Evolutionary conservation across 1,140 invertebrate genomes (phyloP), one percentile per base, ranked within the genome.

Genomic region (Eubasilissa regina): DNA sequence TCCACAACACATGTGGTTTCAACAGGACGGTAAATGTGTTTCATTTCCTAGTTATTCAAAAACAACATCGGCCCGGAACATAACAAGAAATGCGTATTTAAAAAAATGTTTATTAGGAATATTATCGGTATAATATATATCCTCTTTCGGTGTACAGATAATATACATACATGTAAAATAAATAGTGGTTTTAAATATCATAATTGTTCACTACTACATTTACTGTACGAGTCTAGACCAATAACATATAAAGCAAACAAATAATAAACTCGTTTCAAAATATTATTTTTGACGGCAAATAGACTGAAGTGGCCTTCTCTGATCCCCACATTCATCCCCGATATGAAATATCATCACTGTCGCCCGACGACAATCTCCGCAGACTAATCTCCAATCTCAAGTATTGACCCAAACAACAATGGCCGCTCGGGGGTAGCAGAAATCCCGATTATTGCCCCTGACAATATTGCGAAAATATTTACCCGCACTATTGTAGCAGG

Each of bases 401-500:
- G 70, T 74, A 74, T 56, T 56, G 70, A 55, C 70, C 70, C 48
- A n/a, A 8, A n/a, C 53, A 44, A 77, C 75, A 77, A 77, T 77
- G 58, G n/a, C 12, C 25, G 66, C 9, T 4, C 12, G 17, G 7
- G 66, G 68, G 66, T 13, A 35, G 66, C 43, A 15, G 64, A 19
- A 43, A 21, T 62, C 75, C 45, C 75, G 81, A 82, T 82, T 82
- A 82, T 82, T 82, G 81, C 78, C 60, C 70, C 47, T 78, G 81
- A 82, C 81, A 82, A 80, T 80, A 82, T 82, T 82, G 81, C 81
- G 55, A 82, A 82, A 82, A 82, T 82, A 82, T 82, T 82, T 82
- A 82, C 81, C 76, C 70, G 64, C 62, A 56, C 78, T 51, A 56
- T 80, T 80, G 78, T 82, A 75, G 60, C 76, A 51, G 62, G 48